Evolutionary conservation across 2,113 vertebrate species (phyloP).

Genomic region (Anguilla rostrata): DNA sequence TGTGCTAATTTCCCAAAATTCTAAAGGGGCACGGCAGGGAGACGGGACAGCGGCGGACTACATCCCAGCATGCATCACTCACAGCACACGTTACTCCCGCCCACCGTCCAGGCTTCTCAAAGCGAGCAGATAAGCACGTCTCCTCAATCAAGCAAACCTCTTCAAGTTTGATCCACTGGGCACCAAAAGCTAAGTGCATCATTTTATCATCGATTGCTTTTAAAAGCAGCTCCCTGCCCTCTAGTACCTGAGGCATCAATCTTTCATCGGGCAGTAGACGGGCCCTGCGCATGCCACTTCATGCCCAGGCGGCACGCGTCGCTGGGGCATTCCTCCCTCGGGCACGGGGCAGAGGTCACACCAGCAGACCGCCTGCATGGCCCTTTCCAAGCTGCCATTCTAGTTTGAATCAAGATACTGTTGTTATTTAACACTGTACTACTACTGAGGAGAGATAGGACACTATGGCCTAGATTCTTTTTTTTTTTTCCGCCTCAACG

Average conservation of each 20-base stretch:
- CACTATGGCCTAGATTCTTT: background rate
- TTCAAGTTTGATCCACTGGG: background rate
- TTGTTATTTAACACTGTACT: background rate
- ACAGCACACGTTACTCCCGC: background rate
- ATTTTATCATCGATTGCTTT: background rate
- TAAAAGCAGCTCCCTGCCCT: slow-evolving; percentile 1
- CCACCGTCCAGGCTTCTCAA: background rate
- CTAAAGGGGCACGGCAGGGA: background rate
- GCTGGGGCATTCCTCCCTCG: no score
- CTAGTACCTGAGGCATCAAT: background rate
- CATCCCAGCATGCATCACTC: background rate
- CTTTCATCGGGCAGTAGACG: background rate
- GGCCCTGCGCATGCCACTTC: background rate
- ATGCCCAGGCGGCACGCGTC: background rate
- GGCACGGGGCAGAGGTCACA: background rate
- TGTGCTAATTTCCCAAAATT: slow-evolving; percentile 3
- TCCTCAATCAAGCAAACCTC: background rate
- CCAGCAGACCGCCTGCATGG: background rate
- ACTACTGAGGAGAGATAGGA: background rate
- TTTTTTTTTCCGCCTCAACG: no score
- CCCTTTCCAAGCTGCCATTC: background rate
- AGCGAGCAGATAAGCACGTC: background rate
- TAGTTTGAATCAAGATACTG: background rate
- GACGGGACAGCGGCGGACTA: background rate
- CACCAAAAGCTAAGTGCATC: slow-evolving; percentile 11